These are phyloP conservation scores for Euplexia lucipara DNA, from an alignment of 2,888 invertebrate genomes.

Conservation along the genomic window DNA sequence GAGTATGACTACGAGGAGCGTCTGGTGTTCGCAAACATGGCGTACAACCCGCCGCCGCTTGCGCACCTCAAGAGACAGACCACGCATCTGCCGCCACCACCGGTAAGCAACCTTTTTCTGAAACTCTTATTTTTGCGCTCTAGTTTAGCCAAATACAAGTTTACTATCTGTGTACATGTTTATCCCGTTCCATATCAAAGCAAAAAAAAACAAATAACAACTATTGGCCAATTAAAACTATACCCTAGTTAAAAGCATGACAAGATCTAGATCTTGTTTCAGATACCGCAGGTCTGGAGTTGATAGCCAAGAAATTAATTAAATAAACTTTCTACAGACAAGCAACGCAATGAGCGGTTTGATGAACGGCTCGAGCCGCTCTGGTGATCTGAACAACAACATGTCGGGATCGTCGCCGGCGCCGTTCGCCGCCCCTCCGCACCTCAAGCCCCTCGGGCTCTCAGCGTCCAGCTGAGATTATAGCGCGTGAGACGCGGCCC, in stretches of 20 bases:
- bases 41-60: conserved; percentile 96
- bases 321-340: conserved; percentile 76
- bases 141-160: not conserved
- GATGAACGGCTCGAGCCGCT: conserved; percentile 90
- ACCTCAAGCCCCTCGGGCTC: conserved; percentile 91
- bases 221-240: conserved; percentile 2
- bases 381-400: conserved; percentile 93
- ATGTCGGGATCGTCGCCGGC: conserved; percentile 91
- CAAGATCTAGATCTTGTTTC: conserved; percentile 40
- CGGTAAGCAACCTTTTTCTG: conserved; percentile 84
- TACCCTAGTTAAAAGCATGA: conserved; percentile 8
- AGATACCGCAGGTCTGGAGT: conserved; percentile 34
- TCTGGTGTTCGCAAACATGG: conserved; percentile 98
- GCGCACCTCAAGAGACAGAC: conserved; percentile 95
- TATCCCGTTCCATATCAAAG: not conserved
- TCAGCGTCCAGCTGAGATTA: conserved; percentile 93
- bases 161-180: not conserved
- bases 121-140: not conserved
- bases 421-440: conserved; percentile 87
- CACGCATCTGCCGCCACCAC: conserved; percentile 91
- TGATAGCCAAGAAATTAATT: conserved; percentile 48
- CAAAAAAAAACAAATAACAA: not conserved
- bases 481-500: conserved; percentile 86
- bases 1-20: conserved; percentile 99
- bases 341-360: conserved; percentile 86